Evolutionary conservation across 2,113 vertebrate genomes (phyloP), one percentile per base, ranked within the genome.

Genomic region (Nipponia nippon): DNA sequence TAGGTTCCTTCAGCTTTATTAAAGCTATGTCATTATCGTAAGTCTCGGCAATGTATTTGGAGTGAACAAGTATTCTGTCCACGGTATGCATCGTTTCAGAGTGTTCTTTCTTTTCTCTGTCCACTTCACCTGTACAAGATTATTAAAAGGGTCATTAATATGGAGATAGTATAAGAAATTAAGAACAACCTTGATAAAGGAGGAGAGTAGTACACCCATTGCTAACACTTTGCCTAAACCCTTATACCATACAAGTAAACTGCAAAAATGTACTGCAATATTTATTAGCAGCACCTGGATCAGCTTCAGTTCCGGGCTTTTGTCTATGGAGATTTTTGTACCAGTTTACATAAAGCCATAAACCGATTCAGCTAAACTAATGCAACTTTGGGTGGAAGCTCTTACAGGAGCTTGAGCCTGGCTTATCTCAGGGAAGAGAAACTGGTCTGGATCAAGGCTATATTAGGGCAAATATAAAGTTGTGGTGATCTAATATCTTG

Each of bases 1-100:
- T 98, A 25, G 99, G 99, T 6, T 95, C 97, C 87, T 90, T 97
- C 69, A 99, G 88, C 93, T 98, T 98, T 92, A 99, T 93, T n/a
- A 99, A 95, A 0, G 99, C 99, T 5, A 99, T 99, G 98, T 99
- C 99, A 1, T 98, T 99, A 96, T 99, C 90, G 0, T 98, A 99
- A 10, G 99, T 99, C 3, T 95, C 71, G 0, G 3, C 9, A 8
- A 80, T 22, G 65, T 99, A 99, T 8, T 76, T 96, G 6, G 76
- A 88, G 88, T 99, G 99, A 5, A 97, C 83, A 3, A 99, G 4
- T 16, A 99, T 90, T 49, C 95, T 81, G 1, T 99, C 98, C 55
- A 99, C 98, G 0, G 91, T 27, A 5, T 98, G 98, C 0, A 27
- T 90, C 0, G 75, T 89, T 96, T 99, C 99, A 1, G 69, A 95